Conservation (phyloP, 2,113 vertebrate species). For the Psephotus haematonotus region DNA sequence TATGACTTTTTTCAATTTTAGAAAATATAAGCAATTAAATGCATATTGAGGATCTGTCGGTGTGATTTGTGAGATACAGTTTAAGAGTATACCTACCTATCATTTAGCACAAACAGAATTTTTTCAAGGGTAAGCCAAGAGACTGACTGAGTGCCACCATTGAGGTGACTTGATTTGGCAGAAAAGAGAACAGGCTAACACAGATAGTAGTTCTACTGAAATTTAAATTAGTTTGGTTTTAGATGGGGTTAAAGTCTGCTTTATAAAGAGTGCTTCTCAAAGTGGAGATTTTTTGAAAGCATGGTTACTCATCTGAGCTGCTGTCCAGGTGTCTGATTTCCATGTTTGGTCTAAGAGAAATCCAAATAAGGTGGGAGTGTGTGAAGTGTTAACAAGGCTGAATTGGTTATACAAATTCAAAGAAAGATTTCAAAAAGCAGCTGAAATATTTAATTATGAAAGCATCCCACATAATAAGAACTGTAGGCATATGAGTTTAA, state of each 20-base stretch:
- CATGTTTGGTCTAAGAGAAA: background rate
- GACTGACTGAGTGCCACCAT: background rate
- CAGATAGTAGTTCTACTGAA: background rate
- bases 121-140: background rate
- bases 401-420: background rate
- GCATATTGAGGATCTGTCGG: background rate
- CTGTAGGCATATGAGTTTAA: background rate
- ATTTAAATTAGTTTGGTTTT: conserved; percentile 24
- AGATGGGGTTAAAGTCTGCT: background rate
- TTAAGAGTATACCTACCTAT: background rate
- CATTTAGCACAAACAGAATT: background rate
- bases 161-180: background rate
- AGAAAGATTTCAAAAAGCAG: background rate
- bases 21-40: background rate
- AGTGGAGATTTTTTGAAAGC: background rate
- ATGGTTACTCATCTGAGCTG: background rate
- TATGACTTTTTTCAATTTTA: background rate
- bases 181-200: background rate
- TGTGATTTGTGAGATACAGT: background rate
- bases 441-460: background rate
- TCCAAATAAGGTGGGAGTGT: background rate
- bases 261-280: background rate
- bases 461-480: background rate
- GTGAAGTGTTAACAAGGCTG: background rate
- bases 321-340: conserved; percentile 11